Conservation (phyloP, 1,140 invertebrate species). For the Saccostrea cuccullata region DNA sequence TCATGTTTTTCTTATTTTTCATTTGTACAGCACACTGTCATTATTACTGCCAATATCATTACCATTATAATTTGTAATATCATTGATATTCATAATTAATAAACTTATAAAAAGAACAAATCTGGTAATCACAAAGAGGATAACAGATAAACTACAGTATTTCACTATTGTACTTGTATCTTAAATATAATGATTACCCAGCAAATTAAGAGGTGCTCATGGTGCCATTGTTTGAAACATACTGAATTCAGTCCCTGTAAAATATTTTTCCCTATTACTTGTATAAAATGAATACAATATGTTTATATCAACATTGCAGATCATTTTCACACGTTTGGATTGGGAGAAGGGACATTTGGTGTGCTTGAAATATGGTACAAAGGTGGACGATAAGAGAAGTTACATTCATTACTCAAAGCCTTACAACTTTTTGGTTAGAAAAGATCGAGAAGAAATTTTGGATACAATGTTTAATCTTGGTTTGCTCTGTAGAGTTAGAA, state of each 20-base stretch:
- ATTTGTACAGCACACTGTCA: no score
- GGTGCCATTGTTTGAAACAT: neutral
- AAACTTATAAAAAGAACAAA: no score
- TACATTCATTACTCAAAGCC: slow-evolving; percentile 7
- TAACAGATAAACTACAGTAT: neutral
- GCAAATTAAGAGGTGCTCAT: neutral
- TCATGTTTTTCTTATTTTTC: no score
- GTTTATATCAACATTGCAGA: neutral
- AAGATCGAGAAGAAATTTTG: neutral
- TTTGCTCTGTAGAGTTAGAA: neutral
- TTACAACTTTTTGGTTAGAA: slow-evolving; percentile 2
- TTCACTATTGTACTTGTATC: neutral
- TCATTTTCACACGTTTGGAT: neutral
- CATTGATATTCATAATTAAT: no score
- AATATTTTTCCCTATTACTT: neutral
- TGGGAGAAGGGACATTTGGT: neutral
- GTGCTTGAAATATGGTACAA: neutral
- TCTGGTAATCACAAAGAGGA: no score
- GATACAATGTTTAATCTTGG: neutral
- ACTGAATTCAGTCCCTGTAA: neutral
- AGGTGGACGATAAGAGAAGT: neutral
- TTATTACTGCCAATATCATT: no score
- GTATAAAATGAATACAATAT: neutral
- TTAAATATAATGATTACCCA: no score
- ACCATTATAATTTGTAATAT: no score